A percentile compares a stretch with the other conserved stretches of the same genome.
phyloP scores from a whole-genome alignment of 2,888 invertebrate genomes.

The Ischnus inquisitorius region DNA sequence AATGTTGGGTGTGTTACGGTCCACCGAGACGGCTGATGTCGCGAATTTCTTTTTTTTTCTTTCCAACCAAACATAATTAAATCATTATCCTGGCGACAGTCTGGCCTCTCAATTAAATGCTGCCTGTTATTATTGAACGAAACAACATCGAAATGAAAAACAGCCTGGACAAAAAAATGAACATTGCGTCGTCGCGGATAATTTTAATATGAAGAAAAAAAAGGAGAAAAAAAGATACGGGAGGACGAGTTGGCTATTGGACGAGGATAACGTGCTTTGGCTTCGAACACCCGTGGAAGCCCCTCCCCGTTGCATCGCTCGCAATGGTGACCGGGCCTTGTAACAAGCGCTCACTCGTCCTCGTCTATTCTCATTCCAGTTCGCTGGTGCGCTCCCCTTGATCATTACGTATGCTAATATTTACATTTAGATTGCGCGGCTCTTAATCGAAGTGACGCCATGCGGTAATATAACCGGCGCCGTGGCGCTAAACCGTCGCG shows the following conservation, averaged over 20 bases:
- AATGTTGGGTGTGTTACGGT: background rate
- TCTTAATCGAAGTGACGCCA: slow-evolving; percentile 84
- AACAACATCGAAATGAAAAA: slow-evolving; percentile 15
- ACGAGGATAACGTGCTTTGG: slow-evolving; percentile 57
- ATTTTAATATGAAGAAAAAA: slow-evolving; percentile 56
- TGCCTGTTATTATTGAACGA: slow-evolving; percentile 45
- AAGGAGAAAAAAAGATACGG: slow-evolving; percentile 31
- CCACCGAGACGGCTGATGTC: background rate
- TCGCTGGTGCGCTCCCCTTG: slow-evolving; percentile 68
- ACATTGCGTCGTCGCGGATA: slow-evolving; percentile 37
- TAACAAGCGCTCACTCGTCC: slow-evolving; percentile 54
- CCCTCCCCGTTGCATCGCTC: background rate
- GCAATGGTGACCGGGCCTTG: slow-evolving; percentile 11
- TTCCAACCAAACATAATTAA: slow-evolving; percentile 42
- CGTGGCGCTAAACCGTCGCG: slow-evolving; percentile 82
- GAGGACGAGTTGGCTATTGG: slow-evolving; percentile 50
- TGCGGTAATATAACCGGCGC: slow-evolving; percentile 84
- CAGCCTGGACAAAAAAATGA: slow-evolving; percentile 11
- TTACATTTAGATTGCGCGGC: slow-evolving; percentile 84
- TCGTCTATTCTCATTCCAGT: slow-evolving; percentile 75
- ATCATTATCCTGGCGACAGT: slow-evolving; percentile 62
- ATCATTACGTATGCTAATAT: slow-evolving; percentile 84
- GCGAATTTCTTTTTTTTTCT: background rate
- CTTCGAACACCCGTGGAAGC: slow-evolving; percentile 1
- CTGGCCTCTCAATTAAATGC: slow-evolving; percentile 53